These are phyloP conservation scores for Hypocryptadius cinnamomeus DNA, from an alignment of 2,113 vertebrate species.

Conservation along the genomic window DNA sequence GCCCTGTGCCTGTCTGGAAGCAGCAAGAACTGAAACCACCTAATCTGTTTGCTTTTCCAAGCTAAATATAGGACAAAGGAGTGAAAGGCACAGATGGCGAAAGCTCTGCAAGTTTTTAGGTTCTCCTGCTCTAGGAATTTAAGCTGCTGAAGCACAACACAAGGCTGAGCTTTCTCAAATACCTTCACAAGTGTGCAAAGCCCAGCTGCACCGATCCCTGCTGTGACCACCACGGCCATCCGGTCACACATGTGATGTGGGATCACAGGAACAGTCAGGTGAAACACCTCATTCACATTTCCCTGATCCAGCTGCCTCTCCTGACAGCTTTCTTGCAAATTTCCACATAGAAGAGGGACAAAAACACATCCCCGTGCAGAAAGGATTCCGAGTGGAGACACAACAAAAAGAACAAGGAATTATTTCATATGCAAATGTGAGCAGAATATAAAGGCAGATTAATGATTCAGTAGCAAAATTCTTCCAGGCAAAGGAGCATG, in stretches of 20 bases:
- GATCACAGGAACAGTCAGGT: not conserved
- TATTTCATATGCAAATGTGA: not conserved
- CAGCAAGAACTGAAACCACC: not conserved
- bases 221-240: not conserved
- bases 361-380: not conserved
- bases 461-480: not conserved
- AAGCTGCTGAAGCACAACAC: not conserved
- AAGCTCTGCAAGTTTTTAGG: not conserved
- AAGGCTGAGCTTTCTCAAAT: not conserved
- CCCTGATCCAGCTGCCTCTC: not conserved
- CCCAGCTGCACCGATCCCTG: not conserved
- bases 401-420: not conserved
- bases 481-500: not conserved
- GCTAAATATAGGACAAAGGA: constrained; percentile 26
- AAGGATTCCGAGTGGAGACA: not conserved
- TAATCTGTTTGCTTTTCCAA: not conserved
- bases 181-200: not conserved
- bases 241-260: not conserved
- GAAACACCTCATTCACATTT: not conserved
- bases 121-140: constrained; percentile 21
- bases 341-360: not conserved
- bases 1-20: not conserved
- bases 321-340: not conserved
- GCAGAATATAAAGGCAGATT: not conserved
- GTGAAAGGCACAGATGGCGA: constrained; percentile 37